Percentiles rank a stretch among this genome's conserved stretches.
Conservation (phyloP, 2,888 invertebrate genomes). For the Chymomyza fuscimana region DNA sequence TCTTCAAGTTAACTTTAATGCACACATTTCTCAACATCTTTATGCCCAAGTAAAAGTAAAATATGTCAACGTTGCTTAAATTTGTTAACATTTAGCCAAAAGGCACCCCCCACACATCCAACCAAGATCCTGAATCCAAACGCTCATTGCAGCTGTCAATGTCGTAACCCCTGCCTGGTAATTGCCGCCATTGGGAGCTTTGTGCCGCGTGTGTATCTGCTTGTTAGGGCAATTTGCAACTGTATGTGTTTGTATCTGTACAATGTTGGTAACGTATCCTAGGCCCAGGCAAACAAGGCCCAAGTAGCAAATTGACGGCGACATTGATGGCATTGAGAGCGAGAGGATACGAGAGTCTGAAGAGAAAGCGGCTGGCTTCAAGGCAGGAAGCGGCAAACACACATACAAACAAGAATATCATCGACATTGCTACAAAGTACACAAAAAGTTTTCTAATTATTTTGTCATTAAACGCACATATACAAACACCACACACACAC, state of each 20-base stretch:
- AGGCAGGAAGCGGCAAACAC: conserved; percentile 1
- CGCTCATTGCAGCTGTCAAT: conserved; percentile 52
- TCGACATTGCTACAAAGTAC: conserved; percentile 65
- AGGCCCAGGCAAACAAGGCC: background rate
- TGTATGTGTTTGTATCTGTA: conserved; percentile 37
- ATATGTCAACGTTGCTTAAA: conserved; percentile 51
- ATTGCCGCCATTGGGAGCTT: conserved; percentile 43
- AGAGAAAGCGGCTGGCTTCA: background rate
- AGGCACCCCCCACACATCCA: background rate
- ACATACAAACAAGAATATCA: conserved; percentile 31
- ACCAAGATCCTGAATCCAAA: background rate
- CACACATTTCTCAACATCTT: background rate
- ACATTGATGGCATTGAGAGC: conserved; percentile 54
- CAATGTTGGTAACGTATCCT: conserved; percentile 41
- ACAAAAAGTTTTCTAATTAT: conserved; percentile 80
- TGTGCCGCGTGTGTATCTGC: conserved; percentile 10
- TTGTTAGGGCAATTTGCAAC: conserved; percentile 60
- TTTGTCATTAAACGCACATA: conserved; percentile 78
- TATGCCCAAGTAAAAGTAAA: background rate
- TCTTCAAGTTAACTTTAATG: background rate
- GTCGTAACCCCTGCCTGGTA: conserved; percentile 46
- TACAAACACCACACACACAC: conserved; percentile 28
- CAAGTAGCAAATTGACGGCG: conserved; percentile 69
- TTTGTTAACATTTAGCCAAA: conserved; percentile 43
- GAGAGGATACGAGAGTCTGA: background rate